These are phyloP conservation scores for Epistrophella euchroma DNA, from an alignment of 2,888 invertebrate species.

Conservation along the genomic window DNA sequence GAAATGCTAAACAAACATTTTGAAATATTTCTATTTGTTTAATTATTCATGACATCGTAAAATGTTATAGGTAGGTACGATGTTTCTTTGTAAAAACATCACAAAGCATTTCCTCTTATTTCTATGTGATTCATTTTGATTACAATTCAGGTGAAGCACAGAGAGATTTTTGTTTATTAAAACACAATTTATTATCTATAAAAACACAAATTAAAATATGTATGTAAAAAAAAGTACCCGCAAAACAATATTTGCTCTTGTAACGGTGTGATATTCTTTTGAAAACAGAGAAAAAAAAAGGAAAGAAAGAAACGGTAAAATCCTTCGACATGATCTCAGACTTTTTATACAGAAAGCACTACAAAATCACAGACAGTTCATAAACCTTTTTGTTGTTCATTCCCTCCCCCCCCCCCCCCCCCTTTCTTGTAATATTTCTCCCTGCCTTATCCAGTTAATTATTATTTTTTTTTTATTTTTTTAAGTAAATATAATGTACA, in stretches of 20 bases:
- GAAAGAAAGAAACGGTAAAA: constrained; percentile 29
- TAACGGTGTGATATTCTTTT: constrained; percentile 10
- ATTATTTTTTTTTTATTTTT: constrained; percentile 1
- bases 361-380: constrained; percentile 71
- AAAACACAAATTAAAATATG: neutral
- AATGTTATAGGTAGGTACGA: too few relatives aligned
- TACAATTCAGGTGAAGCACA: neutral
- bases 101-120: neutral
- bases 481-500: constrained; percentile 54
- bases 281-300: neutral
- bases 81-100: neutral
- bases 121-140: neutral
- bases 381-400: constrained; percentile 67
- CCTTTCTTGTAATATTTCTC: constrained; percentile 13
- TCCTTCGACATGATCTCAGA: constrained; percentile 62
- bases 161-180: neutral
- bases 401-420: too few relatives aligned
- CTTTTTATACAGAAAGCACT: constrained; percentile 16
- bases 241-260: neutral
- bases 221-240: neutral
- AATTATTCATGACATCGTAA: too few relatives aligned
- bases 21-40: too few relatives aligned
- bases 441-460: constrained; percentile 29
- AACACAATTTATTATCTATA: neutral
- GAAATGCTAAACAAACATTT: too few relatives aligned